Conservation (phyloP, 1,140 invertebrate genomes). For the Harpegnathos saltator region DNA sequence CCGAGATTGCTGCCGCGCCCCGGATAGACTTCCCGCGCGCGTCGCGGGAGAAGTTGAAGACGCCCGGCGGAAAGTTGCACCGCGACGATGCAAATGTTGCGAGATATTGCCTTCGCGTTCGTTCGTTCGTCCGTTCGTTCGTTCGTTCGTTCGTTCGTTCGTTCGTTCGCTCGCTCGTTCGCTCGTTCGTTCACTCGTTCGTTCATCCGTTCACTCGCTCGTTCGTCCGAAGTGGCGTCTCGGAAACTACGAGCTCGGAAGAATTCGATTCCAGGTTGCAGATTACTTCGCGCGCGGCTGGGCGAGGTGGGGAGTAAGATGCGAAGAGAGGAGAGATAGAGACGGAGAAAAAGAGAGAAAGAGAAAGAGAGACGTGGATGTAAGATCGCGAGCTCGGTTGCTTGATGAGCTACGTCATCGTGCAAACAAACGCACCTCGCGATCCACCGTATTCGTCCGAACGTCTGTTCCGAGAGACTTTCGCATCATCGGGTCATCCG, state of each 20-base stretch:
- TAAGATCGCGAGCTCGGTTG: neutral
- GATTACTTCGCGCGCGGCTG: conserved; percentile 34
- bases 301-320: neutral
- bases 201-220: neutral
- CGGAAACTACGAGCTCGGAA: conserved; percentile 49
- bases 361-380: neutral
- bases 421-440: conserved; percentile 18
- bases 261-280: conserved; percentile 59
- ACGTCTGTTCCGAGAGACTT: neutral
- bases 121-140: neutral
- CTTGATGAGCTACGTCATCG: conserved; percentile 12
- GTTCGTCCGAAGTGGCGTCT: conserved; percentile 25
- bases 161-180: conserved; percentile 17
- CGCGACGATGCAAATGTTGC: conserved; percentile 53
- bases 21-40: conserved; percentile 36
- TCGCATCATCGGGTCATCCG: neutral
- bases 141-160: conserved; percentile 5
- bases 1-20: conserved; percentile 42
- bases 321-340: no score
- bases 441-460: neutral
- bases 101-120: conserved; percentile 38
- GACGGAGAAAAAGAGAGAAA: no score
- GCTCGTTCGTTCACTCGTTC: neutral
- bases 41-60: conserved; percentile 42
- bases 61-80: conserved; percentile 49